These are phyloP conservation scores for Cheirogaleus major DNA, from an alignment of 2,797 vertebrate species.

Conservation along the genomic window DNA sequence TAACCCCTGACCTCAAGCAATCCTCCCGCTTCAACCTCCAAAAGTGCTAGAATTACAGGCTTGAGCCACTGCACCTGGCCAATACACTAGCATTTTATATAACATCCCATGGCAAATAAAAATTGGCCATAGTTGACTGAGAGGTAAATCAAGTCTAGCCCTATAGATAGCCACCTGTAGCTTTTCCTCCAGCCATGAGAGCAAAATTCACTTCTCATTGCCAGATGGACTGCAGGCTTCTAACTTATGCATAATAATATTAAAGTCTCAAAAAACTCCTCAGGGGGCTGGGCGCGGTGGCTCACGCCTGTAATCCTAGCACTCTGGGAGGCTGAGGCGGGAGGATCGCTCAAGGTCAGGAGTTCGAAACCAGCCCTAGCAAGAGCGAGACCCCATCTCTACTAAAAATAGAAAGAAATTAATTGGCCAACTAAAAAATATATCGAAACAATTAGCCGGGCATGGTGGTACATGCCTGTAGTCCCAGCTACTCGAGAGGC, in stretches of 20 bases:
- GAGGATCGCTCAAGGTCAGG: no score
- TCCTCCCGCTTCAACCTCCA: not conserved
- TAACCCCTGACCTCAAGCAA: not conserved
- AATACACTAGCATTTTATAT: not conserved
- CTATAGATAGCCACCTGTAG: not conserved
- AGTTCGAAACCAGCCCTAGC: no score
- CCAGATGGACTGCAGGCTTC: not conserved
- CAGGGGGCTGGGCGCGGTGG: no score
- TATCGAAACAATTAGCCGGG: no score
- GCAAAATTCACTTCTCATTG: slow-evolving; percentile 13
- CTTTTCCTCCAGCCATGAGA: not conserved
- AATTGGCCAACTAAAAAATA: no score
- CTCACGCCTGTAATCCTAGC: no score
- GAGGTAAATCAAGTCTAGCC: not conserved
- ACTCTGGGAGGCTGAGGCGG: no score
- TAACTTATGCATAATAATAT: slow-evolving; percentile 3
- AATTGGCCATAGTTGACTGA: not conserved
- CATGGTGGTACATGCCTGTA: no score
- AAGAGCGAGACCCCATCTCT: no score
- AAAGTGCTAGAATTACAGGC: not conserved
- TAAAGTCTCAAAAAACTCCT: not conserved
- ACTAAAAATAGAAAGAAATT: no score
- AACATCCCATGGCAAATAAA: slow-evolving; percentile 2
- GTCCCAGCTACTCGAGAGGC: no score
- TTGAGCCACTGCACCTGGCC: no score